Percentiles rank a stretch among this genome's conserved stretches.
These are phyloP conservation scores for Nomia melanderi DNA, from an alignment of 1,140 invertebrate genomes.

Conservation along the genomic window DNA sequence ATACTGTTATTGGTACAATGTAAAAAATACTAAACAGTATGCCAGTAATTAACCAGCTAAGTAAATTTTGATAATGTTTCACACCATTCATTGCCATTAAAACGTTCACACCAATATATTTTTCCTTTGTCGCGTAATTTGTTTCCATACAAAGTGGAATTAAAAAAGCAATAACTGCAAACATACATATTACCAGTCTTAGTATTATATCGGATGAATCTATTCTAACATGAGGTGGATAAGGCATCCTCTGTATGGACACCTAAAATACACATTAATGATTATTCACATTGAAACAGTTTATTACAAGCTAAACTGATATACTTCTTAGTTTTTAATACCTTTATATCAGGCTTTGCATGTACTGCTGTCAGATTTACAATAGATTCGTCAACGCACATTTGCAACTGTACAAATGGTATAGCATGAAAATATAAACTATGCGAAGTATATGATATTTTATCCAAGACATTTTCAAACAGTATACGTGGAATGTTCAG, in stretches of 20 bases:
- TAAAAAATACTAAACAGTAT: conserved; percentile 71
- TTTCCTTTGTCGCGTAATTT: conserved; percentile 74
- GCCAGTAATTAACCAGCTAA: conserved; percentile 76
- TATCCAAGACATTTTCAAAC: conserved; percentile 57
- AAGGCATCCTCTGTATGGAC: conserved; percentile 77
- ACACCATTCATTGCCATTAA: conserved; percentile 79
- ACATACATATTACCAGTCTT: conserved; percentile 63
- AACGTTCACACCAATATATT: conserved; percentile 78
- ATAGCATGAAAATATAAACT: conserved; percentile 25
- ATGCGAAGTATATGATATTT: background rate
- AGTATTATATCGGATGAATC: conserved; percentile 60
- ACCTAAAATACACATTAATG: conserved; percentile 61
- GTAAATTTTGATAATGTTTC: conserved; percentile 71
- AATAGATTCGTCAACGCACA: conserved; percentile 72
- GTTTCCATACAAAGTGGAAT: conserved; percentile 75
- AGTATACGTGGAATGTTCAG: conserved; percentile 63
- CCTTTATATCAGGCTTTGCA: conserved; percentile 49
- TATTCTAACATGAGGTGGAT: conserved; percentile 72
- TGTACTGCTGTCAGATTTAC: conserved; percentile 60
- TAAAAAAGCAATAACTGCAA: conserved; percentile 73
- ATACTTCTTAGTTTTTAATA: conserved; percentile 36
- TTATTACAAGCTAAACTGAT: background rate
- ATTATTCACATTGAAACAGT: conserved; percentile 18
- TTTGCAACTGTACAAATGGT: conserved; percentile 72
- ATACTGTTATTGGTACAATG: conserved; percentile 68